These are phyloP conservation scores for Drosophila mercatorum DNA, from an alignment of 2,888 invertebrate species.

Conservation along the genomic window DNA sequence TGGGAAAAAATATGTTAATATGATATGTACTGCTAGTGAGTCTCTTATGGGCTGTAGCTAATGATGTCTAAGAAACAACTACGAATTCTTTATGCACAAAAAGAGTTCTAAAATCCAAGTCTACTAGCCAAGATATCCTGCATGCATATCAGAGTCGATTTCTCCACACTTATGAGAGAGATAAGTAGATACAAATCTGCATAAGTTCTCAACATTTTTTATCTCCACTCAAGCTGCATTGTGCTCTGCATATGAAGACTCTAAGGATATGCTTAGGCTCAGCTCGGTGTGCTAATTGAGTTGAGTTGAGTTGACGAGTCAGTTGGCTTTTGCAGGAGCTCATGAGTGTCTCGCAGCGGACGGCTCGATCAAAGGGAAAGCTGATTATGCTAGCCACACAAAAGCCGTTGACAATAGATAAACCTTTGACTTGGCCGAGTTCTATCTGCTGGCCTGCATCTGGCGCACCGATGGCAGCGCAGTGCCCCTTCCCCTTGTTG, in stretches of 20 bases:
- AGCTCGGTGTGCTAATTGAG: constrained; percentile 43
- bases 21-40: too few species aligned
- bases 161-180: too few species aligned
- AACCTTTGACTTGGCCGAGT: constrained; percentile 72
- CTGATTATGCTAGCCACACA: constrained; percentile 72
- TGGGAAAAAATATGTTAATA: too few species aligned
- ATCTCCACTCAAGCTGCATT: not conserved
- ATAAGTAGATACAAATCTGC: too few species aligned
- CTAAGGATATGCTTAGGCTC: constrained; percentile 1
- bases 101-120: too few species aligned
- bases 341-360: constrained; percentile 36
- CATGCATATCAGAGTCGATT: too few species aligned
- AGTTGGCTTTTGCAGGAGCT: constrained; percentile 17
- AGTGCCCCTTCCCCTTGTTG: not conserved
- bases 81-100: too few species aligned
- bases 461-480: not conserved
- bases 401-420: constrained; percentile 78
- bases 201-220: not conserved
- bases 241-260: not conserved
- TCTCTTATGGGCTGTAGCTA: too few species aligned
- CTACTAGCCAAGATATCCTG: too few species aligned
- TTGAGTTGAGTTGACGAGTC: constrained; percentile 30
- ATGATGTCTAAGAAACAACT: too few species aligned
- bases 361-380: constrained; percentile 64
- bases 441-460: constrained; percentile 28